Evolutionary conservation across 53 echinoderm and acorn worm species (phyloP).

Genomic region (Paracentrotus lividus): DNA sequence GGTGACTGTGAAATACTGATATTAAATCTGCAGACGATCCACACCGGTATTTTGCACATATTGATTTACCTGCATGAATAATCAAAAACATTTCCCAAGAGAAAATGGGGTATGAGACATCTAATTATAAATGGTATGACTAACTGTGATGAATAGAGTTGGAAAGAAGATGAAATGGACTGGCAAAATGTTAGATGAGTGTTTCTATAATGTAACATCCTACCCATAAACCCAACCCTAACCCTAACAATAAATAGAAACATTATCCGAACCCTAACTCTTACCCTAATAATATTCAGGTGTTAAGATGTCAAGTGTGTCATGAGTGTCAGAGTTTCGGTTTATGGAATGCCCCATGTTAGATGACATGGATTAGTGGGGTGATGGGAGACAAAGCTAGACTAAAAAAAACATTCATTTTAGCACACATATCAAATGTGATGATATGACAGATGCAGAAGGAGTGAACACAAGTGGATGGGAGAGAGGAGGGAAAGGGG

Average conservation of each 20-base stretch:
- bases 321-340: too few relatives aligned
- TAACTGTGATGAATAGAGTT: background rate
- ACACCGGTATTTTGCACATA: background rate
- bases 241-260: too few relatives aligned
- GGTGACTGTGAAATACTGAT: background rate
- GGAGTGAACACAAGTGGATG: background rate
- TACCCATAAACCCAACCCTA: too few relatives aligned
- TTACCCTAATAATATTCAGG: too few relatives aligned
- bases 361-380: too few relatives aligned
- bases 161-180: too few relatives aligned
- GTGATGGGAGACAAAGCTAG: background rate
- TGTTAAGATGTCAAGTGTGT: too few relatives aligned
- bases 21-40: background rate
- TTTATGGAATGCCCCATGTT: too few relatives aligned
- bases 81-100: background rate
- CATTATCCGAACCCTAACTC: too few relatives aligned
- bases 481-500: background rate
- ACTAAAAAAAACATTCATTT: background rate
- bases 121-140: background rate
- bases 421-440: background rate
- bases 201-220: too few relatives aligned
- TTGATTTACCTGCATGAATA: background rate
- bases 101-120: background rate
- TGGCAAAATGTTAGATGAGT: too few relatives aligned
- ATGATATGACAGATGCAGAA: background rate